Base-by-base conservation (phyloP, 1,140 invertebrate species). In the Bombus confusus region DNA sequence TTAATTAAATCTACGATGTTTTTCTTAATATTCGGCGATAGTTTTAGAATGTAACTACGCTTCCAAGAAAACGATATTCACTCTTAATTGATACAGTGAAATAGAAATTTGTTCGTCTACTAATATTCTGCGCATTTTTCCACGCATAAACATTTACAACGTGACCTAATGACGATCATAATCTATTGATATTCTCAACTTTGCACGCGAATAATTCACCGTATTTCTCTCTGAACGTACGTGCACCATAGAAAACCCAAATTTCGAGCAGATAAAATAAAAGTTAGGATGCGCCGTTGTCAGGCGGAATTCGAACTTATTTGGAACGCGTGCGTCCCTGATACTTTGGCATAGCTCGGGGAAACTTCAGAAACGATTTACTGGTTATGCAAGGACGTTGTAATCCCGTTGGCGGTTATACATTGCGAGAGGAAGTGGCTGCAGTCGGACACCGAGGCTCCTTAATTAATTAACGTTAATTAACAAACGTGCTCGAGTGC, bases 391-490 rank as follows among this genome's bases (percentile, higher is more conserved):
- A 62, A 86, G 80, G 73, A 73, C 88, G 87, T 88, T 91, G 88
- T 89, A 90, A 88, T 92, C 87, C 87, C 85, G 80, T 85, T 79
- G 80, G 83, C 75, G 73, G 81, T 74, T 85, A 80, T 80, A 72
- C 73, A 69, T 87, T 72, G 86, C 84, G 85, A 71, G 79, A 88
- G 87, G 79, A 88, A 91, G 83, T 83, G 77, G 66, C 86, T 78
- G 80, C 78, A 89, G 91, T 90, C 86, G 90, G 91, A 89, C 89
- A 88, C 86, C 87, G 86, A 90, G 89, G 81, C 91, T 92, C 91
- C 91, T 94, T 94, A 94, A 94, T 94, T 94, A 94, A 94, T 94
- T 94, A 94, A 92, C 91, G 88, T 91, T 94, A 93, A 94, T 94
- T 94, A 94, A 94, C 92, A 93, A 93, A 93, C 93, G 92, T 93